Percentiles rank a stretch among this genome's conserved stretches.
Evolutionary conservation across 1,140 invertebrate species (phyloP).

Genomic region (Adoxophyes honmai): DNA sequence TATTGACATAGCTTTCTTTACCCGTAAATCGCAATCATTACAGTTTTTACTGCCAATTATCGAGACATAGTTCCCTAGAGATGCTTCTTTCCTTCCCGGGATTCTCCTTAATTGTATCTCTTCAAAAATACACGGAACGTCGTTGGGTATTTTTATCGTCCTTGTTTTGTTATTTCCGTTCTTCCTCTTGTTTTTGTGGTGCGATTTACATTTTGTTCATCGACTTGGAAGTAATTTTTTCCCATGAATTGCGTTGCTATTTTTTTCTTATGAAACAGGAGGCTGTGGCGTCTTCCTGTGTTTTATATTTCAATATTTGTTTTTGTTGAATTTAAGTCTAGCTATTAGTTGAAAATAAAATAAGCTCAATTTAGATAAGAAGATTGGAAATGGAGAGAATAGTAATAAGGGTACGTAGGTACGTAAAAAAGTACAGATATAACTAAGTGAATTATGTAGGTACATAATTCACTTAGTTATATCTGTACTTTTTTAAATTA

Average conservation of each 20-base stretch:
- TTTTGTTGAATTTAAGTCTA: too few relatives aligned
- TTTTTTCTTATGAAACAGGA: background rate
- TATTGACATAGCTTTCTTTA: constrained; percentile 15
- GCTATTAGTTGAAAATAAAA: too few relatives aligned
- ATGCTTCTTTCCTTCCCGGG: constrained; percentile 26
- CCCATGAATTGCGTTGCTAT: background rate
- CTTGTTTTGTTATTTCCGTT: constrained; percentile 12
- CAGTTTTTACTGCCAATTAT: constrained; percentile 54
- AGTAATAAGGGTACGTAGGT: too few relatives aligned
- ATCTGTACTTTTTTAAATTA: too few relatives aligned
- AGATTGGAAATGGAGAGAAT: too few relatives aligned
- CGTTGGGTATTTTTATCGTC: constrained; percentile 25
- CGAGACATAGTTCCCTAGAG: constrained; percentile 31
- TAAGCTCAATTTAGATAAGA: too few relatives aligned
- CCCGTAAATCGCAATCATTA: constrained; percentile 28
- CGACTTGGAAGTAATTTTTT: background rate
- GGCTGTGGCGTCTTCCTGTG: too few relatives aligned
- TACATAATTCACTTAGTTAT: too few relatives aligned
- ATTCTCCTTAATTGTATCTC: constrained; percentile 31
- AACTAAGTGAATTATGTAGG: too few relatives aligned
- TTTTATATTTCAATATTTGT: too few relatives aligned
- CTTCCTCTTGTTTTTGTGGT: constrained; percentile 17
- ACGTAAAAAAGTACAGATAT: too few relatives aligned
- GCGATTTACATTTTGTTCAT: constrained; percentile 23
- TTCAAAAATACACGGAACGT: constrained; percentile 25